These are phyloP conservation scores for Colistium nudipinnis DNA, from an alignment of 2,113 vertebrate species.

Conservation along the genomic window DNA sequence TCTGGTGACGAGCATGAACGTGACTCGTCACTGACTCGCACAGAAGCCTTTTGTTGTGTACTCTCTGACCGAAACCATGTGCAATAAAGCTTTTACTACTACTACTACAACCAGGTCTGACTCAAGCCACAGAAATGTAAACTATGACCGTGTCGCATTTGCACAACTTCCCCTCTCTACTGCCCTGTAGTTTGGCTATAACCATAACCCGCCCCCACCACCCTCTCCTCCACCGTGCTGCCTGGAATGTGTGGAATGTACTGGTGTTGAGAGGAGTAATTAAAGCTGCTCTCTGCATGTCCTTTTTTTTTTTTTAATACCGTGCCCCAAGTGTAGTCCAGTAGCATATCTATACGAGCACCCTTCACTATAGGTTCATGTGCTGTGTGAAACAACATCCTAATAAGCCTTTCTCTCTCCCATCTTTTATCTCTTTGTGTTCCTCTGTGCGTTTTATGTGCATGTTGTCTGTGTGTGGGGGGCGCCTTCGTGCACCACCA, in stretches of 20 bases:
- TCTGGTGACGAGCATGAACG: background rate
- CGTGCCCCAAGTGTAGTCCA: conserved; percentile 12
- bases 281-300: conserved; percentile 75
- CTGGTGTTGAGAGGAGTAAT: conserved; percentile 65
- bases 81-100: conserved; percentile 14
- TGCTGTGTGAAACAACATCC: background rate
- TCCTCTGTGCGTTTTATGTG: background rate
- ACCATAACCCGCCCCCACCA: background rate
- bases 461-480: background rate
- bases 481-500: conserved; percentile 51
- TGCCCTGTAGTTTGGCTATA: conserved; percentile 61
- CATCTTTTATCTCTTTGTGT: background rate
- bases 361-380: background rate
- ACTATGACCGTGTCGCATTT: conserved; percentile 50
- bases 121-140: conserved; percentile 76
- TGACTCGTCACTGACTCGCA: background rate
- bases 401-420: background rate
- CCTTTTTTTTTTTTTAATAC: conserved; percentile 15
- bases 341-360: conserved; percentile 3
- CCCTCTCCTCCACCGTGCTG: conserved; percentile 11
- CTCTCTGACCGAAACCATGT: conserved; percentile 5
- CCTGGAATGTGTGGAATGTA: conserved; percentile 80
- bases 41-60: background rate
- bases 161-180: conserved; percentile 14
- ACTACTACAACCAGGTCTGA: conserved; percentile 51